Conservation (phyloP, 2,113 vertebrate species). For the Paratilapia polleni region DNA sequence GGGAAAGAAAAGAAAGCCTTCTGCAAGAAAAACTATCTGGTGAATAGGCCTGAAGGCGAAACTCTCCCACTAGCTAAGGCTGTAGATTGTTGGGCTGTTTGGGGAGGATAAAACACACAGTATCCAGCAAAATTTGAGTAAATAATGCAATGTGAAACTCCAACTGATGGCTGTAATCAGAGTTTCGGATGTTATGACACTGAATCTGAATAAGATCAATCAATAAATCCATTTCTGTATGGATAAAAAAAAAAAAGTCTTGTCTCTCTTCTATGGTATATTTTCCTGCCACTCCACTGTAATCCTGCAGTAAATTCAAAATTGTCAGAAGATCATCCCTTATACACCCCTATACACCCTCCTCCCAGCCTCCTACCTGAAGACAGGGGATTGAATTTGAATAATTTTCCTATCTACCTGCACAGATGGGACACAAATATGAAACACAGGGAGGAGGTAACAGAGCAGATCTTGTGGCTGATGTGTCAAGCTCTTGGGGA, state of each 20-base stretch:
- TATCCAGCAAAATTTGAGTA: background rate
- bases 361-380: background rate
- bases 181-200: background rate
- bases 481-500: conserved; percentile 24
- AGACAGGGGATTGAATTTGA: conserved; percentile 14
- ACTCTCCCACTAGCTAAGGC: background rate
- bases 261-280: background rate
- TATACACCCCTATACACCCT: background rate
- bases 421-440: background rate
- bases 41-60: background rate
- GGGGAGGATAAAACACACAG: background rate
- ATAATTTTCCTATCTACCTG: conserved; percentile 45
- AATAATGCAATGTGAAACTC: background rate
- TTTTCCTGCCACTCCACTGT: background rate
- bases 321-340: background rate
- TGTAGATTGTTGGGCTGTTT: background rate
- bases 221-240: background rate
- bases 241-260: background rate
- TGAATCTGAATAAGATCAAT: background rate
- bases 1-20: background rate
- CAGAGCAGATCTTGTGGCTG: conserved; percentile 14
- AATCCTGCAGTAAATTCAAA: background rate
- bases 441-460: background rate
- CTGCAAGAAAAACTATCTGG: background rate
- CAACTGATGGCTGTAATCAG: background rate